These are phyloP conservation scores for Neomorphus geoffroyi DNA, from an alignment of 2,797 vertebrate species.

Conservation along the genomic window DNA sequence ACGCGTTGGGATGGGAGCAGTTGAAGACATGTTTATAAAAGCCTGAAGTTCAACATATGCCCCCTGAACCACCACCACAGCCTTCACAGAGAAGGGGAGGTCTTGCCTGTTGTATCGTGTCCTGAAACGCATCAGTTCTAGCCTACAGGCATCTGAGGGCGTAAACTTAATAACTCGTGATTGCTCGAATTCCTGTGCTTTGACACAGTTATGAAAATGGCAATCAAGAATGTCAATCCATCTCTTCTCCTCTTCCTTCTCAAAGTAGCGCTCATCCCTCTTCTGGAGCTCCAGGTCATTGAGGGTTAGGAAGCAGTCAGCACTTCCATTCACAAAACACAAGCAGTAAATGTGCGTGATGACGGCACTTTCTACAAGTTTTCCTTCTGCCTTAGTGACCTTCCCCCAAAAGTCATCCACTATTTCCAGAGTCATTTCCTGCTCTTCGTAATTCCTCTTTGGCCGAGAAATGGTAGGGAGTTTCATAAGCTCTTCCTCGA, in stretches of 20 bases:
- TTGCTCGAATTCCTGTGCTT: slow-evolving; percentile 81
- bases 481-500: slow-evolving; percentile 91
- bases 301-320: slow-evolving; percentile 91
- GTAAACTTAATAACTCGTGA: slow-evolving; percentile 87
- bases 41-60: slow-evolving; percentile 93
- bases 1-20: slow-evolving; percentile 55
- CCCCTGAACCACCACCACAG: slow-evolving; percentile 89
- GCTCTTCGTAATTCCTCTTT: slow-evolving; percentile 88
- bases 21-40: slow-evolving; percentile 87
- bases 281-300: slow-evolving; percentile 88
- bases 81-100: slow-evolving; percentile 90
- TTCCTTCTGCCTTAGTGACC: slow-evolving; percentile 84
- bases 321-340: slow-evolving; percentile 86
- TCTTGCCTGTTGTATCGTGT: slow-evolving; percentile 77
- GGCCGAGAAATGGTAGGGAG: slow-evolving; percentile 78
- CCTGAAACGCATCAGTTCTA: slow-evolving; percentile 93
- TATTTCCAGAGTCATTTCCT: slow-evolving; percentile 90
- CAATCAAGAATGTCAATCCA: slow-evolving; percentile 88
- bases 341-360: slow-evolving; percentile 90
- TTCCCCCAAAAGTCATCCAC: slow-evolving; percentile 91
- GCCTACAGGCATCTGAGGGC: slow-evolving; percentile 87
- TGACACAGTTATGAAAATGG: slow-evolving; percentile 89
- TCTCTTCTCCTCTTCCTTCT: slow-evolving; percentile 78
- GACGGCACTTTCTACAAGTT: slow-evolving; percentile 79
- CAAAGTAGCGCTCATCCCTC: slow-evolving; percentile 81